Evolutionary conservation across 2,797 vertebrate species (phyloP), one percentile per base, ranked within the genome.

Genomic region (Siniperca obscura): DNA sequence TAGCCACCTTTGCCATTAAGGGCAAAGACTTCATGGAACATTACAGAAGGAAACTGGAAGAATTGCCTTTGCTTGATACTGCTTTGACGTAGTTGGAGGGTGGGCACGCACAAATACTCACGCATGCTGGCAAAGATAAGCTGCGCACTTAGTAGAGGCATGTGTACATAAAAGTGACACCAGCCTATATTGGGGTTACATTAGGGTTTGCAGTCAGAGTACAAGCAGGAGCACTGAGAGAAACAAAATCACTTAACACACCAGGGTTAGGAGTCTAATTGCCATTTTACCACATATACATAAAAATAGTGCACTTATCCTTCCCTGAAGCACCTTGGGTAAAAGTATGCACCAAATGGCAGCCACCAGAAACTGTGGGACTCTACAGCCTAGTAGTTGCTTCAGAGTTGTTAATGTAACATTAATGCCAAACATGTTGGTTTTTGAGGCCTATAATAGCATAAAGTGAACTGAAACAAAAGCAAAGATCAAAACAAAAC

Each of bases 11-110:
- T 89, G 90, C 92, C 83, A 60, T 87, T 88, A 48, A 72, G 61
- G 22, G 78, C 19, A 52, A 52, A 9, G 84, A 91, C 87, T 88
- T 93, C 77, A 91, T 89, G 92, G 91, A 91, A 91, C 76, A 85
- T 84, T 72, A 78, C 75, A 57, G 73, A 67, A 70, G 57, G 62
- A 89, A 86, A 85, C 56, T 74, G 82, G 70, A 85, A 77, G 78
- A 89, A 89, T 78, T 80, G 76, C 66, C 78, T 73, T 64, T 44
- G 44, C 83, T 21, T n/a, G 34, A 78, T 16, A 69, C 50, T 76
- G 76, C 73, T 68, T 72, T 87, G 92, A 92, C 80, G 90, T 89
- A 69, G 69, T 57, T 69, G 30, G 64, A 86, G 76, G 85, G 78
- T 1, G 81, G 67, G 50, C 76, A 52, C 1, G 3, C 70, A 11